Evolutionary conservation across 2,113 vertebrate genomes (phyloP).

Genomic region (Paratilapia polleni): DNA sequence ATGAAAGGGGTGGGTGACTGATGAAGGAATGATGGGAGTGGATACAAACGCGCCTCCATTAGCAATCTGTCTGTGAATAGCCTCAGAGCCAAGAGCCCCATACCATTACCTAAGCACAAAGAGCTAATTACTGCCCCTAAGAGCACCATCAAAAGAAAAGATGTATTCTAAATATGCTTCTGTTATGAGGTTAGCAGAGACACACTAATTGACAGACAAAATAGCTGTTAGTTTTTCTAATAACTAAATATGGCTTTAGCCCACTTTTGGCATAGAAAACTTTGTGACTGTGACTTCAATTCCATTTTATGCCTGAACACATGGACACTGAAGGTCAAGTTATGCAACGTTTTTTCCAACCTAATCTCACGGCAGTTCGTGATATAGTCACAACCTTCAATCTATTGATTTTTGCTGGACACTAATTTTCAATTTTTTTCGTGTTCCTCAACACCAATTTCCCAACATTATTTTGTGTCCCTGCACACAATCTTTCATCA

Average conservation of each 20-base stretch:
- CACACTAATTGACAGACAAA: constrained; percentile 41
- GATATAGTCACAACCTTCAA: no score
- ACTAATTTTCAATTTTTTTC: no score
- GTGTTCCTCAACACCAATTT: no score
- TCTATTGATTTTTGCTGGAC: no score
- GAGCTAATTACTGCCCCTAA: constrained; percentile 56
- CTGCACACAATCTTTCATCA: no score
- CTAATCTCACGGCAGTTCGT: not conserved
- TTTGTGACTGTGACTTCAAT: not conserved
- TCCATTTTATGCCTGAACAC: not conserved
- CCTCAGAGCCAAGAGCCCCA: constrained; percentile 51
- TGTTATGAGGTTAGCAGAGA: constrained; percentile 22
- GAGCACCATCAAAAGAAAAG: constrained; percentile 43
- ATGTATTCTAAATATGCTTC: constrained; percentile 38
- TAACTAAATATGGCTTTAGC: not conserved
- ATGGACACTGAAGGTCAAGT: not conserved
- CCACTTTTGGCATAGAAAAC: not conserved
- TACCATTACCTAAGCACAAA: constrained; percentile 62
- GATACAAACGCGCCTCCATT: constrained; percentile 67
- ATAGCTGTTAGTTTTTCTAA: constrained; percentile 35
- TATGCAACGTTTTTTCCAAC: not conserved
- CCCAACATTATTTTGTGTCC: no score
- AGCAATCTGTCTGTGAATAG: constrained; percentile 58
- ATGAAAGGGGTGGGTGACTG: constrained; percentile 50
- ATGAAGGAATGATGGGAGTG: constrained; percentile 65